Base-by-base conservation (phyloP, 1,140 invertebrate species). In the Aphis gossypii region DNA sequence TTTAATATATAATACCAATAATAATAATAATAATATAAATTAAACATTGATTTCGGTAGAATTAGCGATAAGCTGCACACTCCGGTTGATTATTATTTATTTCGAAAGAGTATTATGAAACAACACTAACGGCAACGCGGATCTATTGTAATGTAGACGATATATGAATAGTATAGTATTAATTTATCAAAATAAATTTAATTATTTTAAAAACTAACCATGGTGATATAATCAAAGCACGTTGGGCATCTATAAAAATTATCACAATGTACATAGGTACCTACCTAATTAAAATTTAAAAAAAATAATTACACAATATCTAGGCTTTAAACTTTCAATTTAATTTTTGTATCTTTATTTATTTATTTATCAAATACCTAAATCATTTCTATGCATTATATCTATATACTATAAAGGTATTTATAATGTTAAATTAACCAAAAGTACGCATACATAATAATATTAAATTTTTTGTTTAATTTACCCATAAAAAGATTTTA, bases 21-120 rank as follows among this genome's bases (percentile, higher is more conserved):
- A 6, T 76, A 35, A 35, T 76, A 35, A 35, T 35, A 76, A 76
- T 76, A n/a, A 76, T 76, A 68, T 30, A 68, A 68, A n/a, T 76
- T 76, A n/a, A 76, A n/a, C n/a, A 76, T n/a, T 76, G n/a, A 76
- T 76, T 76, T 76, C 14, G 60, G 60, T 76, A n/a, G 60, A 76
- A n/a, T 14, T 4, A 76, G 60, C 60, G 60, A 68, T 68, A 68
- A 68, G 30, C 14, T n/a, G 30, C n/a, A 76, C 60, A 76, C 60
- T 68, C 30, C 30, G 11, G 60, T 35, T 76, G 60, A 76, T 76
- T 76, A 35, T 35, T 35, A 35, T 35, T 35, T 35, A 76, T 76
- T 76, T 76, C 30, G n/a, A 76, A 76, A 76, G 60, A n/a, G 60
- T 20, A n/a, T n/a, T n/a, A 30, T 76, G 60, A 76, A 76, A 76